A percentile compares a stretch with the other conserved stretches of the same genome.
phyloP scores from a whole-genome alignment of 2,888 invertebrate species.

The Biston stratarius region DNA sequence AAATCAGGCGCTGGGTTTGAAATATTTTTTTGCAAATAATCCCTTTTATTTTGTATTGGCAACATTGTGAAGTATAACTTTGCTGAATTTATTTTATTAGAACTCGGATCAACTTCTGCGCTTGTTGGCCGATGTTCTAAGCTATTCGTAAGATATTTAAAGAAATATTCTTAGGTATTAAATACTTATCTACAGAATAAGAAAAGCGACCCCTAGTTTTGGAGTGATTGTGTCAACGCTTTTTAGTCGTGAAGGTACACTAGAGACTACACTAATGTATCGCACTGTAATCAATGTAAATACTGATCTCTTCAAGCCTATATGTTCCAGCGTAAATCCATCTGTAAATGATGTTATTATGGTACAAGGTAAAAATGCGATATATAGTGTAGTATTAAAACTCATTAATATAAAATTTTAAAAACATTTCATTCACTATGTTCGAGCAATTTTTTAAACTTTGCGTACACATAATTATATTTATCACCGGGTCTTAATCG shows the following conservation, averaged over 20 bases:
- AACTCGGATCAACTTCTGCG: not conserved
- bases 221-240: not conserved
- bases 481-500: no score
- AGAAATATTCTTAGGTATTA: slow-evolving; percentile 7
- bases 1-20: not conserved
- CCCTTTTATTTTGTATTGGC: not conserved
- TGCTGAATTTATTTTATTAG: not conserved
- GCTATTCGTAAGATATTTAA: slow-evolving; percentile 4
- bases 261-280: not conserved
- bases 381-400: no score
- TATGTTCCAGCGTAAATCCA: not conserved
- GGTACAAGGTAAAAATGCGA: no score
- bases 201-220: slow-evolving; percentile 6
- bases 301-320: not conserved
- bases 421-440: no score
- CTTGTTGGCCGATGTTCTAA: not conserved
- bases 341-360: not conserved
- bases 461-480: no score
- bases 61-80: not conserved
- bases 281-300: not conserved
- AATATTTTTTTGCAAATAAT: not conserved
- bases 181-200: slow-evolving; percentile 11
- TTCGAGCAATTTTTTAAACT: no score
- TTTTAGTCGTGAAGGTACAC: not conserved
- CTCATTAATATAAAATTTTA: no score